Base-by-base conservation (phyloP, 1,140 invertebrate species). In the Bombus cullumanus region DNA sequence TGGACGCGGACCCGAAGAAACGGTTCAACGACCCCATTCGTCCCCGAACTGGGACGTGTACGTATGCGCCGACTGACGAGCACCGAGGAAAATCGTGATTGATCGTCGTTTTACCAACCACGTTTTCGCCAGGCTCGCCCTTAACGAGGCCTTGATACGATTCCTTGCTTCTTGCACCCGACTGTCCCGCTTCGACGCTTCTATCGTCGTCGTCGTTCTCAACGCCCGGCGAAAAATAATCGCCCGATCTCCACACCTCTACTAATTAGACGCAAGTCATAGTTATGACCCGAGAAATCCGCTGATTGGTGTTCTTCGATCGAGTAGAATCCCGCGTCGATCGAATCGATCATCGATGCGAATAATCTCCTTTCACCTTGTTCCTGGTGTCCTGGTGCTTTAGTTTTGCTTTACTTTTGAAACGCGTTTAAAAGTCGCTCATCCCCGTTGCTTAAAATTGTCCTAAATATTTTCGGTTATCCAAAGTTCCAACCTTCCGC, bases 1-100 rank as follows among this genome's bases (percentile, higher is more conserved):
- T 91, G 90, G 90, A 85, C 77, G 64, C 57, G 66, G 72, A 77
- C 41, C 43, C 57, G 84, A 69, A 83, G 71, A 80, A 91, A 89
- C 77, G 87, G 90, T 91, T 91, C 90, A 91, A 89, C 85, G 90
- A 91, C 90, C 89, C n/a, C 74, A 37, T 81, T 85, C 74, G 89
- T 83, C 53, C 57, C 74, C 57, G 81, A 81, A 76, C 59, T 47
- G 43, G 86, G 69, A 88, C 89, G 86, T 57, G 37, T 53, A 81
- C 86, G 79, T 83, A 81, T 37, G 62, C 76, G 77, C 53, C 72
- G 57, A 73, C 57, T 59, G 86, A 78, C 78, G 77, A 85, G 69
- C 57, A 43, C 74, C 68, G 72, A 37, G 69, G 83, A 83, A 90
- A 90, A 90, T 90, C 87, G 86, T 90, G 89, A 90, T 90, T 86